These are phyloP conservation scores for Cremastinae sp. DNA, from an alignment of 2,888 invertebrate genomes.

Conservation along the genomic window DNA sequence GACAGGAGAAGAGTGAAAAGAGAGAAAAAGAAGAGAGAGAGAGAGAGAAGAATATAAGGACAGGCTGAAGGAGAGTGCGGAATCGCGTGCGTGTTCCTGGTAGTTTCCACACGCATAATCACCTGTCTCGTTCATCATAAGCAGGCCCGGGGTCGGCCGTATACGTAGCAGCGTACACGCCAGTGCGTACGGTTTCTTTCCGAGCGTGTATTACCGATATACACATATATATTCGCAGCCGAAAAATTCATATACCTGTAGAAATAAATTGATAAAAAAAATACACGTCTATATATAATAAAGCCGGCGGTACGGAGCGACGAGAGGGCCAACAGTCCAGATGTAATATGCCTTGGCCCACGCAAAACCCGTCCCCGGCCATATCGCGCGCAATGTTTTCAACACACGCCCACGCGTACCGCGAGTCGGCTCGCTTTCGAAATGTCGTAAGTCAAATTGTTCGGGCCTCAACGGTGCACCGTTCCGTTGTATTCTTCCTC, in stretches of 20 bases:
- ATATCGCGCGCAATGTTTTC: slow-evolving; percentile 72
- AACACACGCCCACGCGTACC: slow-evolving; percentile 77
- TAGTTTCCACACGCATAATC: slow-evolving; percentile 79
- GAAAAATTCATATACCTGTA: slow-evolving; percentile 8
- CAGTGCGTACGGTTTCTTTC: slow-evolving; percentile 35
- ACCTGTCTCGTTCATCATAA: slow-evolving; percentile 80
- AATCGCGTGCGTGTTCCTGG: slow-evolving; percentile 68
- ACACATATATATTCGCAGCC: slow-evolving; percentile 12
- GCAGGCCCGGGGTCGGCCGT: slow-evolving; percentile 53
- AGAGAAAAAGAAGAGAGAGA: slow-evolving; percentile 16
- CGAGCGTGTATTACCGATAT: slow-evolving; percentile 2
- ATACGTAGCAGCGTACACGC: slow-evolving; percentile 47
- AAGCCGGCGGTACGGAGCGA: slow-evolving; percentile 26
- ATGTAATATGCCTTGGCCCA: slow-evolving; percentile 77
- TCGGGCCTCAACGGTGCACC: slow-evolving; percentile 67
- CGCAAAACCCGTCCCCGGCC: slow-evolving; percentile 78
- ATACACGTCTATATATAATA: slow-evolving; percentile 1
- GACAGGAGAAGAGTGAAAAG: slow-evolving; percentile 19
- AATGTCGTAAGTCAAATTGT: slow-evolving; percentile 79
- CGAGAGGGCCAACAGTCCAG: slow-evolving; percentile 66
- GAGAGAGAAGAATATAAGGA: slow-evolving; percentile 25
- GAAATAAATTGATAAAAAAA: slow-evolving; percentile 15
- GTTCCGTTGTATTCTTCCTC: slow-evolving; percentile 71
- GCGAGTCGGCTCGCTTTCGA: slow-evolving; percentile 76
- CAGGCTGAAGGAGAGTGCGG: slow-evolving; percentile 46